Evolutionary conservation across 1,140 invertebrate genomes (phyloP).

Genomic region (Oryzaephilus surinamensis): DNA sequence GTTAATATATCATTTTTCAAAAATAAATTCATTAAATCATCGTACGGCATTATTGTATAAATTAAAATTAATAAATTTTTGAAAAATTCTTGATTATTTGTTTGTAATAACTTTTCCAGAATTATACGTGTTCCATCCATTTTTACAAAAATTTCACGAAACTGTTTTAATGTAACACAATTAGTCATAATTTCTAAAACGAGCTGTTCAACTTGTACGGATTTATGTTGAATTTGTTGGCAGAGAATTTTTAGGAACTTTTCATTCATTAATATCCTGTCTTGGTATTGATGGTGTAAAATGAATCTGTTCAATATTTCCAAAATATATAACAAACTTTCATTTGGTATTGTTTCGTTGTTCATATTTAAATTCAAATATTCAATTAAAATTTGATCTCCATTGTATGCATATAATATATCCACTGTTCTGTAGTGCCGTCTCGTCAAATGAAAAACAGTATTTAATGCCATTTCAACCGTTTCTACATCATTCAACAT

Average conservation of each 20-base stretch:
- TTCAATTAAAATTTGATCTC: slow-evolving; percentile 17
- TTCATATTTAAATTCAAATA: too few relatives aligned
- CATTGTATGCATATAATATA: slow-evolving; percentile 11
- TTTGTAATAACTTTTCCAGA: slow-evolving; percentile 10
- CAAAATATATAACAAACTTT: too few relatives aligned
- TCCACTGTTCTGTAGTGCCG: slow-evolving; percentile 13
- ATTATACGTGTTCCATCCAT: slow-evolving; percentile 16
- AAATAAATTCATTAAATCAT: slow-evolving; percentile 18
- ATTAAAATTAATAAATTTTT: slow-evolving; percentile 22
- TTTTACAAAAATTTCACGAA: slow-evolving; percentile 20
- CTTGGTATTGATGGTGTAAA: too few relatives aligned
- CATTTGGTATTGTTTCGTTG: too few relatives aligned
- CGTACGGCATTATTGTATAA: slow-evolving; percentile 17
- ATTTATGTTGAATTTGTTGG: too few relatives aligned
- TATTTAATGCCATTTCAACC: slow-evolving; percentile 20
- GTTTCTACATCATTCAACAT: slow-evolving; percentile 13
- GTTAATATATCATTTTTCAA: slow-evolving; percentile 15
- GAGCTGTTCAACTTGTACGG: too few relatives aligned
- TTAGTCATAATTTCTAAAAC: slow-evolving; percentile 19
- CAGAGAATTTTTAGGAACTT: too few relatives aligned
- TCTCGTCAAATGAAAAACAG: slow-evolving; percentile 16
- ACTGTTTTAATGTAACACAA: slow-evolving; percentile 9
- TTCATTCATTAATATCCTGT: too few relatives aligned
- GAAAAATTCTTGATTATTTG: slow-evolving; percentile 15
- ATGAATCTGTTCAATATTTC: too few relatives aligned